A percentile compares a stretch with the other conserved stretches of the same genome.
Evolutionary conservation across 2,888 invertebrate species (phyloP).

Genomic region (Microdon myrmicae): DNA sequence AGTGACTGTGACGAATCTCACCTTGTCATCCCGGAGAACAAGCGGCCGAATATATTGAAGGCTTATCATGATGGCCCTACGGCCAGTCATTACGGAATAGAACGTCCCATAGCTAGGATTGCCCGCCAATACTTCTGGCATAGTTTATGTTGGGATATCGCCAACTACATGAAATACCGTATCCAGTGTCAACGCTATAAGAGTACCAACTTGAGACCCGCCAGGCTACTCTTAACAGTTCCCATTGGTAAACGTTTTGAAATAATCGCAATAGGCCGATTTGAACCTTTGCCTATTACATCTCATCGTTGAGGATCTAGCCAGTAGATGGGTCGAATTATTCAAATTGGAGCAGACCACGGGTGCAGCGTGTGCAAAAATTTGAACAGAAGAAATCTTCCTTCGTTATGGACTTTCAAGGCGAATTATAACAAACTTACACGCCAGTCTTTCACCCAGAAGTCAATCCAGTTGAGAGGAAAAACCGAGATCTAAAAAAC

Average conservation of each 20-base stretch:
- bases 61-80: slow-evolving; percentile 9
- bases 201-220: slow-evolving; percentile 39
- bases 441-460: slow-evolving; percentile 47
- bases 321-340: slow-evolving; percentile 55
- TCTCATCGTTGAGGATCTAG: slow-evolving; percentile 55
- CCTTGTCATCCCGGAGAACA: neutral
- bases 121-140: slow-evolving; percentile 38
- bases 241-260: slow-evolving; percentile 45
- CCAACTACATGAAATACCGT: slow-evolving; percentile 11
- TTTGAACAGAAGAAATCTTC: slow-evolving; percentile 58
- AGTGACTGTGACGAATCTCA: slow-evolving; percentile 3
- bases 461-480: slow-evolving; percentile 44
- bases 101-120: slow-evolving; percentile 28
- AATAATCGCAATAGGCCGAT: slow-evolving; percentile 39
- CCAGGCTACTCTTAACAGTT: slow-evolving; percentile 40
- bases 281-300: slow-evolving; percentile 43
- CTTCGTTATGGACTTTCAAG: slow-evolving; percentile 59
- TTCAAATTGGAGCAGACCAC: no score
- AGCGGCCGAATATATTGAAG: neutral
- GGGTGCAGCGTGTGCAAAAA: slow-evolving; percentile 54
- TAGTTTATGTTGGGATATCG: slow-evolving; percentile 34
- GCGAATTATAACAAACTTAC: slow-evolving; percentile 54
- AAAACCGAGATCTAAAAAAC: slow-evolving; percentile 36
- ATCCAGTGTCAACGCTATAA: slow-evolving; percentile 39
- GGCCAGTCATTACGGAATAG: slow-evolving; percentile 38